phyloP scores from a whole-genome alignment of 2,113 vertebrate genomes.

The Propithecus coquereli region DNA sequence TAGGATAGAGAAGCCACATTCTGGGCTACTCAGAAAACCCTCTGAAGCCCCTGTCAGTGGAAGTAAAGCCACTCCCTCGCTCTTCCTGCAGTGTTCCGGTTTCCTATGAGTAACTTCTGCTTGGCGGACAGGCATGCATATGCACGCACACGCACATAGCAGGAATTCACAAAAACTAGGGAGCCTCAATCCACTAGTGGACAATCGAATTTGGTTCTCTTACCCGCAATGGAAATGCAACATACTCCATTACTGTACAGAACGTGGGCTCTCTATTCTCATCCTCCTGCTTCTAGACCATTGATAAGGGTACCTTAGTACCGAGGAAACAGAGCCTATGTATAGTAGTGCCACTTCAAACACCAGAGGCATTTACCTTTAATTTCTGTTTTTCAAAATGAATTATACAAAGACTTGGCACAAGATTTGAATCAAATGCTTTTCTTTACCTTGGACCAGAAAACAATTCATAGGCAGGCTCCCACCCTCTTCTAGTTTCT shows the following conservation, averaged over 20 bases:
- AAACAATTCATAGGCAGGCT: not conserved
- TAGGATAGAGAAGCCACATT: not conserved
- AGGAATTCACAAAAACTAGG: not conserved
- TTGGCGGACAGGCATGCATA: not conserved
- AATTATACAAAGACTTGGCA: not conserved
- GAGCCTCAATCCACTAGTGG: not conserved
- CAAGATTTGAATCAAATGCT: not conserved
- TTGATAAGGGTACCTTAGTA: not conserved
- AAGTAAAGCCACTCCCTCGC: not conserved
- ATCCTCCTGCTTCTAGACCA: not conserved
- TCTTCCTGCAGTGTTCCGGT: not conserved
- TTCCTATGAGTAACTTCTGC: not conserved
- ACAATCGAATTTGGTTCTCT: not conserved
- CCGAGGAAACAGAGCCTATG: not conserved
- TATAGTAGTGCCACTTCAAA: not conserved
- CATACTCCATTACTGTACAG: not conserved
- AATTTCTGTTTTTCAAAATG: not conserved
- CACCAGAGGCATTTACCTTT: not conserved
- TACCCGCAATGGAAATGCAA: not conserved
- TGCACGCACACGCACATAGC: no score
- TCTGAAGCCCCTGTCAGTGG: not conserved
- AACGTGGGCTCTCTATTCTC: not conserved
- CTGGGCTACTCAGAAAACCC: not conserved
- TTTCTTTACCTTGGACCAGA: slow-evolving; percentile 13
- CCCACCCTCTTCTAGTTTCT: not conserved